Evolutionary conservation across 2,888 invertebrate genomes (phyloP).

Genomic region (Apamea epomidion): DNA sequence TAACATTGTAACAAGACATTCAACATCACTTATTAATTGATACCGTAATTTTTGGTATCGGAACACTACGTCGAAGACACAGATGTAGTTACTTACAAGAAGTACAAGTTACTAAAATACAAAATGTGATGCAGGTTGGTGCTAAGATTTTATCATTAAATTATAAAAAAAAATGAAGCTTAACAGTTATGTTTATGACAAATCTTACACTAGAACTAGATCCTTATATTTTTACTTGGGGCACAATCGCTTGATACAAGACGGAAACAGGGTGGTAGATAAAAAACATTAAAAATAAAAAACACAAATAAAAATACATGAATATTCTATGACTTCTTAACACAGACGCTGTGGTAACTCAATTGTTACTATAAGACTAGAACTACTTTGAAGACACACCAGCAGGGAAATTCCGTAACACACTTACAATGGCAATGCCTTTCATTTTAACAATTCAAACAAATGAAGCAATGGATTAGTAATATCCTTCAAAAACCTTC

Average conservation of each 20-base stretch:
- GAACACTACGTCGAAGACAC: conserved; percentile 23
- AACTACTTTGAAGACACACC: conserved; percentile 59
- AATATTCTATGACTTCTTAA: conserved; percentile 54
- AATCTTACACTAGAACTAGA: conserved; percentile 51
- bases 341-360: conserved; percentile 65
- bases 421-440: neutral
- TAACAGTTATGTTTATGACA: conserved; percentile 30
- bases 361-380: conserved; percentile 67
- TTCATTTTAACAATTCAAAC: neutral
- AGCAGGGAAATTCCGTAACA: neutral
- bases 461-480: neutral
- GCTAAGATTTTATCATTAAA: conserved; percentile 3
- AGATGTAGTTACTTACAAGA: conserved; percentile 10
- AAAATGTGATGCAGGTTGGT: conserved; percentile 10
- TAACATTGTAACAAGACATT: conserved; percentile 45
- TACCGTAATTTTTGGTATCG: conserved; percentile 59
- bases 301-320: conserved; percentile 27
- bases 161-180: conserved; percentile 12
- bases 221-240: conserved; percentile 28
- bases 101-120: conserved; percentile 20
- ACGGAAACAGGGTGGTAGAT: conserved; percentile 20
- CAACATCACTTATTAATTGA: conserved; percentile 35
- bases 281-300: conserved; percentile 42
- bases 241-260: conserved; percentile 10
- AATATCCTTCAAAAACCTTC: neutral